A percentile compares a stretch with the other conserved stretches of the same genome.
Conservation (phyloP, 2,888 invertebrate species). For the Xanthorhoe designata region DNA sequence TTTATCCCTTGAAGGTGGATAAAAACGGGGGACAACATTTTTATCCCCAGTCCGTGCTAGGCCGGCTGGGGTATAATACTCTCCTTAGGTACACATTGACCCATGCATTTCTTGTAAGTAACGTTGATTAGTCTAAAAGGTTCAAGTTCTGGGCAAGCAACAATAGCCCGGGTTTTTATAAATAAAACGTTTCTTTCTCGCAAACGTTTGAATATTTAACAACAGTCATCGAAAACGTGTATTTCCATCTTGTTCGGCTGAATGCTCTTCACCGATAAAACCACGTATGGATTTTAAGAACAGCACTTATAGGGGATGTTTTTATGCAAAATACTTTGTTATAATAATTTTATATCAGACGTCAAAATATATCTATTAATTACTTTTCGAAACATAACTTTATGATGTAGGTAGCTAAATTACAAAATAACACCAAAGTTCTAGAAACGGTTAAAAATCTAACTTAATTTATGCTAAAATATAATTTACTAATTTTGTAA, state of each 20-base stretch:
- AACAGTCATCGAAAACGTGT: conserved; percentile 63
- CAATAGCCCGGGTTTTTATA: not conserved
- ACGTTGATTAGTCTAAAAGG: not conserved
- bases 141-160: not conserved
- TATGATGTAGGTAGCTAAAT: too few species aligned
- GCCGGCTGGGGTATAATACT: too few species aligned
- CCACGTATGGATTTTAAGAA: conserved; percentile 81
- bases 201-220: conserved; percentile 51
- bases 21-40: too few species aligned
- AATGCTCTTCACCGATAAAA: conserved; percentile 69
- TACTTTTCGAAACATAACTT: too few species aligned
- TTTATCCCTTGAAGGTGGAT: too few species aligned
- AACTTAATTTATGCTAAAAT: too few species aligned
- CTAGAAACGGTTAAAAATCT: too few species aligned
- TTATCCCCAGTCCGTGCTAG: too few species aligned
- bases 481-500: too few species aligned
- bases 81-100: too few species aligned
- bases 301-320: conserved; percentile 72
- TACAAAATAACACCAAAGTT: too few species aligned
- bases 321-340: conserved; percentile 46
- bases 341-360: not conserved
- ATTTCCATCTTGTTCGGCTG: conserved; percentile 59
- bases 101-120: not conserved
- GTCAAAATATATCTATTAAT: too few species aligned
- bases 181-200: conserved; percentile 25